Evolutionary conservation across 1,140 invertebrate species (phyloP), one percentile per base, ranked within the genome.

Genomic region (Matsumurasca onukii): DNA sequence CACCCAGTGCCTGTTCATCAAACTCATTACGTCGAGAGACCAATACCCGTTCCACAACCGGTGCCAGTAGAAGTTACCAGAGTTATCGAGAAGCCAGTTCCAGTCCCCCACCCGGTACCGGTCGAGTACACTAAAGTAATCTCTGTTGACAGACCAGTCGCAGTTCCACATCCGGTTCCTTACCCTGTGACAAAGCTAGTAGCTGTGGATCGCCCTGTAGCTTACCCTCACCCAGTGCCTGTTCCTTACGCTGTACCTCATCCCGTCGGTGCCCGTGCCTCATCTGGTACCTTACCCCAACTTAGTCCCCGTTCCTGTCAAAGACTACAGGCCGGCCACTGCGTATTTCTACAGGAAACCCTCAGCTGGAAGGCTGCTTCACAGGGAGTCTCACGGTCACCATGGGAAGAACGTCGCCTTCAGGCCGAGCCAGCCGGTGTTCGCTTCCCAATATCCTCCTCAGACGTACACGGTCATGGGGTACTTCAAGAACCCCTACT

Each of bases 51-150:
- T 57, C 73, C 70, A 31, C 24, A 69, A 31, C 69, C 63, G 29
- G 72, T 74, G 24, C 75, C 73, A 34, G 67, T 74, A 15, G 82
- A 83, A 72, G 76, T 83, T 0, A 82, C 83, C 1, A 85, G 86
- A 71, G 78, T 82, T 22, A 77, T 82, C 0, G 81, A 84, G 63
- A 83, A 76, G 29, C 61, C 74, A 59, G 71, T 73, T 20, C 70
- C 67, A 3, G 68, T 74, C 49, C 73, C 70, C 31, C 24, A 69
- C 51, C 69, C 63, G 22, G 72, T 74, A n/a, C 75, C 73, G 25
- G 67, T 74, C 20, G 67, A 69, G 57, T 39, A 51, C 17, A 70
- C 69, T 31, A 70, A 68, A 51, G 61, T 70, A 0, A 57, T 70
- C 1, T 51, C 67, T 48, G 49, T 64, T 12, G 39, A 49, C 25